Conservation (phyloP, 2,797 vertebrate species). For the Psittacula echo region DNA sequence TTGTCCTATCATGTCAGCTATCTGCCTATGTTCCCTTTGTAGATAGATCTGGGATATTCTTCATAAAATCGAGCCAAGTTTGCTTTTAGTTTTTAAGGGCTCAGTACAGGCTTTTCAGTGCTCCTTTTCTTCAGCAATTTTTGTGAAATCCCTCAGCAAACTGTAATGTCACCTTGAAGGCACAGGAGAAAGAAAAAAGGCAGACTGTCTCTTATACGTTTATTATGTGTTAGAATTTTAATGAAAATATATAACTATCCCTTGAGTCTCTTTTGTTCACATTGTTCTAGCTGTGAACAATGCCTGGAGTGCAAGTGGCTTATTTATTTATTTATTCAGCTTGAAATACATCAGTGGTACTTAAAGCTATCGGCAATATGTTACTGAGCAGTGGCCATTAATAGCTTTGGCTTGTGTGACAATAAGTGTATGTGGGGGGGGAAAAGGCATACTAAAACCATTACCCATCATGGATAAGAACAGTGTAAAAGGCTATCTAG, state of each 20-base stretch:
- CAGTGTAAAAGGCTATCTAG: not conserved
- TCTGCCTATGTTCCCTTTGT: not conserved
- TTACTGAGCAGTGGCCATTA: not conserved
- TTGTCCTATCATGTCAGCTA: not conserved
- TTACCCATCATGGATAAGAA: not conserved
- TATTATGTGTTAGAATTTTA: not conserved
- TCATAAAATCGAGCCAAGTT: not conserved
- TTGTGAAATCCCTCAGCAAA: not conserved
- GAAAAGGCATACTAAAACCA: not conserved
- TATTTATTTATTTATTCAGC: not conserved
- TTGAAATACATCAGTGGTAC: not conserved
- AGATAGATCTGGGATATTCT: not conserved
- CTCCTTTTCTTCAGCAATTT: not conserved
- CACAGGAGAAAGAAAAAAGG: not conserved
- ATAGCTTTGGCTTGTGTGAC: not conserved
- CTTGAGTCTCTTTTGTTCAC: not conserved
- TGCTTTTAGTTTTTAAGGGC: not conserved
- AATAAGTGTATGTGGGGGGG: not conserved
- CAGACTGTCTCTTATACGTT: not conserved
- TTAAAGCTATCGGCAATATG: not conserved
- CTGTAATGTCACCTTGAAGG: rapidly evolving
- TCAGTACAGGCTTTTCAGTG: not conserved
- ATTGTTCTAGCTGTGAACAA: not conserved
- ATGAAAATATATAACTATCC: not conserved
- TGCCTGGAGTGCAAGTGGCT: not conserved